Base-by-base conservation (phyloP, 2,888 invertebrate genomes). In the Dioctria linearis region DNA sequence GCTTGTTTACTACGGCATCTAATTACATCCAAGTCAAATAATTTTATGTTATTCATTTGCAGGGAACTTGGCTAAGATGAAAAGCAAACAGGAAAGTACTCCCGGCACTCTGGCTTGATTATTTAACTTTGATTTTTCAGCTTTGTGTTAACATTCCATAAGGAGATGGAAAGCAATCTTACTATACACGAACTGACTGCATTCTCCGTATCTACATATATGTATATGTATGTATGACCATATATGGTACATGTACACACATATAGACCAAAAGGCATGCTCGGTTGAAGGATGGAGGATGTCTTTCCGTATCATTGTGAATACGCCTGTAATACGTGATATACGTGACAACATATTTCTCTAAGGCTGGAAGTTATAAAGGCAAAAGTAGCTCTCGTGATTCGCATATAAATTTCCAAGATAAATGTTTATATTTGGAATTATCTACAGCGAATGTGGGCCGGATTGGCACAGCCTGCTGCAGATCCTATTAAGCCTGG, bases 401-500 rank as follows among this genome's bases (percentile, higher is more conserved):
- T 79, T 81, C 79, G 81, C 79, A 81, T 81, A 81, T 79, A 81
- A 81, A 81, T 81, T 81, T 63, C 81, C 49, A 75, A 79, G 79
- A 79, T 79, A 81, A 81, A 81, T 81, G 79, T 81, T 81, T 81
- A 57, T 54, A 25, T 46, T 69, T 57, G 59, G 54, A 76, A 63
- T 76, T 76, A 76, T 76, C 61, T 49, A 76, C 73, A 54, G 69
- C 8, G 51, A 51, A 69, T 69, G 69, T 69, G 69, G 69, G 69
- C 73, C 59, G 43, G 49, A 13, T 75, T 75, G 73, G 69, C 69
- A 69, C 51, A 69, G 25, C 4, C 51, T 8, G 69, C 11, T 69
- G 40, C 69, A 69, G 69, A 69, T 51, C 51, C 69, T 78, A 65
- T 69, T 40, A 46, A 67, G 63, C 80, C 78, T 69, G 61, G 69